phyloP scores from a whole-genome alignment of 35 echinoderm and acorn worm species.

The Holothuria glaberrima region DNA sequence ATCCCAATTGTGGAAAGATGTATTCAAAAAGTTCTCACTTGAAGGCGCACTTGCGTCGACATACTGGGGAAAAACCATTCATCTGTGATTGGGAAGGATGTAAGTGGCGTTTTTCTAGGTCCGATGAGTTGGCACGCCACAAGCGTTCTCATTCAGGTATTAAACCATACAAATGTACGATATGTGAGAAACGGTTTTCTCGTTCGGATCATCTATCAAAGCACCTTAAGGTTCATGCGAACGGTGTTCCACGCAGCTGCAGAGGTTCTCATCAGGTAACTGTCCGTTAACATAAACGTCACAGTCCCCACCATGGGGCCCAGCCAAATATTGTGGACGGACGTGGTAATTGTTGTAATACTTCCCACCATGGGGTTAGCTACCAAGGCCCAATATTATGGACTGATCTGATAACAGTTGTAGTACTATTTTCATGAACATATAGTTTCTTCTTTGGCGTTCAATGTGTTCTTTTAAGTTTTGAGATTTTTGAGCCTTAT shows the following conservation, averaged over 20 bases:
- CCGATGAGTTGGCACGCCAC: slow-evolving; percentile 96
- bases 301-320: too few relatives aligned
- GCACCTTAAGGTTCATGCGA: slow-evolving; percentile 95
- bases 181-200: slow-evolving; percentile 98
- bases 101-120: slow-evolving; percentile 97
- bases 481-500: too few relatives aligned
- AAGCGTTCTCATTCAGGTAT: too few relatives aligned
- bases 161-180: slow-evolving; percentile 94
- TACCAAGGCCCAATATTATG: too few relatives aligned
- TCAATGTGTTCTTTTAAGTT: too few relatives aligned
- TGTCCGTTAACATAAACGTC: slow-evolving; percentile 34
- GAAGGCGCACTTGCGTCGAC: slow-evolving; percentile 91
- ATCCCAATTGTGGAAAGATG: slow-evolving; percentile 98
- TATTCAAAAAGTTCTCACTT: slow-evolving; percentile 99
- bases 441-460: too few relatives aligned
- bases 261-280: slow-evolving; percentile 13
- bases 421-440: too few relatives aligned
- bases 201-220: slow-evolving; percentile 95
- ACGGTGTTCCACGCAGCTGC: slow-evolving; percentile 76
- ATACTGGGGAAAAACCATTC: slow-evolving; percentile 97
- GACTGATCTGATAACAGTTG: too few relatives aligned
- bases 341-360: too few relatives aligned
- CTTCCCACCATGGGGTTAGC: too few relatives aligned
- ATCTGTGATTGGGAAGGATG: slow-evolving; percentile 97
- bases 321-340: too few relatives aligned